Conservation (phyloP, 2,113 vertebrate genomes). For the Taxidea taxus region DNA sequence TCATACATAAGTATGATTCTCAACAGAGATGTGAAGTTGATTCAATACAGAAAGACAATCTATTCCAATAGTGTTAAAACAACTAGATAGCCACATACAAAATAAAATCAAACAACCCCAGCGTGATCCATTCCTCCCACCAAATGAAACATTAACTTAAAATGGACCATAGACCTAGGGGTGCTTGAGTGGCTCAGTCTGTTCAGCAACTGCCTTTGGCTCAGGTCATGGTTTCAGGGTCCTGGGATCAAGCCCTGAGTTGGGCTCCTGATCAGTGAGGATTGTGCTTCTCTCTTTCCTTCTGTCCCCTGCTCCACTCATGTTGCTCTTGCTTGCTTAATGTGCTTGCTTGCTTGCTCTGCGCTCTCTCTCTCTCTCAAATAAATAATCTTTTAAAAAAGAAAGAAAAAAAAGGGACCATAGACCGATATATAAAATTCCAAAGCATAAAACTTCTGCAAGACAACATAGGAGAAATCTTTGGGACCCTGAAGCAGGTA, state of each 20-base stretch:
- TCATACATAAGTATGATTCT: neutral
- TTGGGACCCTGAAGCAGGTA: neutral
- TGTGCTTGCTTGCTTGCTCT: neutral
- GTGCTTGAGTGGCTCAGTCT: neutral
- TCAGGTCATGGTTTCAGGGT: neutral
- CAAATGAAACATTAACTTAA: neutral
- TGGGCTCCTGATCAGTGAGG: neutral
- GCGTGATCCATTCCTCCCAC: neutral
- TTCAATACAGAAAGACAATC: neutral
- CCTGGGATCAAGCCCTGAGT: neutral
- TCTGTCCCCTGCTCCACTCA: neutral
- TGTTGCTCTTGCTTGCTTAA: too few species aligned
- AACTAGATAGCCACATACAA: neutral
- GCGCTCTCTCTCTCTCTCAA: neutral
- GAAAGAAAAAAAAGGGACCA: neutral
- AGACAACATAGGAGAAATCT: neutral
- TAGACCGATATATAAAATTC: neutral
- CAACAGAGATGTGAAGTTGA: neutral
- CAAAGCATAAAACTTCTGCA: neutral
- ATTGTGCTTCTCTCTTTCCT: neutral
- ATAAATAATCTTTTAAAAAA: neutral
- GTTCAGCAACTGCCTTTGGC: neutral
- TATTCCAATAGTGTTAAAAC: neutral
- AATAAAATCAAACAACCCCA: neutral
- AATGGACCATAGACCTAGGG: neutral